A percentile compares a stretch with the other conserved stretches of the same genome.
Evolutionary conservation across 2,113 vertebrate species (phyloP).

Genomic region (Corythoichthys haematopterus): DNA sequence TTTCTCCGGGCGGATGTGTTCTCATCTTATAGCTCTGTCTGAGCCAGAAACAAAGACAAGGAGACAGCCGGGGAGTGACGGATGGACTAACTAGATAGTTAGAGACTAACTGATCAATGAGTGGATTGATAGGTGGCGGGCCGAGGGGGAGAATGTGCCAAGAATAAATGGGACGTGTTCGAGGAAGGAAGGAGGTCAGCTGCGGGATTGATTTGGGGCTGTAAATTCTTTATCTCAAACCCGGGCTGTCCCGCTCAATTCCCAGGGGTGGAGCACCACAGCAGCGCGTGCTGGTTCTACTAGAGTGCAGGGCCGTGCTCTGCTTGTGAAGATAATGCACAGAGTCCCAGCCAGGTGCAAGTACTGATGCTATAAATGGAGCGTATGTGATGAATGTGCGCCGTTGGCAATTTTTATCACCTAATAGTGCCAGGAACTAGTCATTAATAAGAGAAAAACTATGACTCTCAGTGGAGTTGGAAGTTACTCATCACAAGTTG

Average conservation of each 20-base stretch:
- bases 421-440: slow-evolving; percentile 26
- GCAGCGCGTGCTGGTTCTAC: slow-evolving; percentile 36
- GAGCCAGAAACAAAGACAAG: slow-evolving; percentile 15
- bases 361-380: slow-evolving; percentile 43
- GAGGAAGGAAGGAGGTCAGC: slow-evolving; percentile 18
- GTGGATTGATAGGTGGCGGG: slow-evolving; percentile 11
- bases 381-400: slow-evolving; percentile 42
- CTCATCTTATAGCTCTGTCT: background rate
- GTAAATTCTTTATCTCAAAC: slow-evolving; percentile 51
- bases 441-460: slow-evolving; percentile 38
- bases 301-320: slow-evolving; percentile 20
- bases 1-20: background rate
- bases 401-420: slow-evolving; percentile 5
- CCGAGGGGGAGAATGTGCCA: background rate
- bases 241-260: slow-evolving; percentile 43
- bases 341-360: slow-evolving; percentile 43
- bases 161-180: slow-evolving; percentile 17
- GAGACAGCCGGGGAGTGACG: slow-evolving; percentile 9
- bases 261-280: slow-evolving; percentile 18
- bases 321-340: slow-evolving; percentile 31
- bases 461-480: slow-evolving; percentile 8
- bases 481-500: slow-evolving; percentile 10
- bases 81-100: slow-evolving; percentile 11
- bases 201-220: slow-evolving; percentile 20
- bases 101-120: slow-evolving; percentile 20